Base-by-base conservation (phyloP, 1,140 invertebrate genomes). In the Aphidius gifuensis region DNA sequence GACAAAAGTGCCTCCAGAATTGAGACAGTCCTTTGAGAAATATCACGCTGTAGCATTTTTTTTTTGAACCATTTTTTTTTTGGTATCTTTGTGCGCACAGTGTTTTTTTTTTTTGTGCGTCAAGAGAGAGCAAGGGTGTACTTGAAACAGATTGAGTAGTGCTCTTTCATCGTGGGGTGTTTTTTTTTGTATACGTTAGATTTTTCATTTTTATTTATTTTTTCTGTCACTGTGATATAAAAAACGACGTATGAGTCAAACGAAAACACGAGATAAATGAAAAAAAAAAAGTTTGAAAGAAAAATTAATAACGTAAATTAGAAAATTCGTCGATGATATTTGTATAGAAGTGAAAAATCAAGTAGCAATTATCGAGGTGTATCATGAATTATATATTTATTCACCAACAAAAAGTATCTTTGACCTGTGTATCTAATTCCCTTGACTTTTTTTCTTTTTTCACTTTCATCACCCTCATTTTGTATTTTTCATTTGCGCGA, bases 131-230 rank as follows among this genome's bases (percentile, higher is more conserved):
- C 43, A 40, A 63, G 56, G 56, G 48, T 63, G 61, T 58, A 63
- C 61, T 63, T 50, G 61, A 58, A 63, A 58, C 56, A 50, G 61
- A 63, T 63, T 56, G 56, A 63, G 56, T 63, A 49, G 48, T 40
- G 46, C 40, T 51, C 61, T 63, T 63, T 63, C 48, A 63, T 58
- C 48, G 47, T 58, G 6, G 47, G 44, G 40, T 9, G 43, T 39
- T 23, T 55, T 39, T 42, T 42, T 16, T 51, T 21, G 40, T 63
- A 9, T 42, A 39, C 23, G 23, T 50, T 45, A 16, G 46, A 8
- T 32, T 43, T 50, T 44, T 21, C 46, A 42, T 48, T 47, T 56
- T 43, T 54, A 53, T 39, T 55, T 39, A 42, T 55, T 55, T 38
- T 44, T 44, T 44, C 9, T 44, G 43, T 44, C 43, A 44, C 43